phyloP scores from a whole-genome alignment of 1,140 invertebrate genomes.

The Adelges cooleyi region DNA sequence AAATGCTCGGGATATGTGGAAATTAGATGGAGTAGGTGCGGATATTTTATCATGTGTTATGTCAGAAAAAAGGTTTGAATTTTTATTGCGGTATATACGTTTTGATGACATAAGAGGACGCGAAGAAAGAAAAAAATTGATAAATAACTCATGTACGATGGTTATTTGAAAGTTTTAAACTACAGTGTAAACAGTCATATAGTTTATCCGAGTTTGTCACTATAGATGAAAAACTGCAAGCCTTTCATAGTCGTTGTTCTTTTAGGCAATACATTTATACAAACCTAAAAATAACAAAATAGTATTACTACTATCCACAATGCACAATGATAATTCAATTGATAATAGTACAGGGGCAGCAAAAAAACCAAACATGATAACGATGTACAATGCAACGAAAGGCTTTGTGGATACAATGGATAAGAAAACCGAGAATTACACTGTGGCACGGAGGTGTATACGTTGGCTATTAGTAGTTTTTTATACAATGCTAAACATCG shows the following conservation, averaged over 20 bases:
- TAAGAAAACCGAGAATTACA: constrained; percentile 33
- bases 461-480: constrained; percentile 36
- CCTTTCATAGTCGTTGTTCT: too few species aligned
- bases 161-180: constrained; percentile 33
- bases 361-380: constrained; percentile 13
- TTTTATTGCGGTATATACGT: constrained; percentile 5
- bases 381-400: constrained; percentile 33
- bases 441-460: constrained; percentile 29
- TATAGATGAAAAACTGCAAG: too few species aligned
- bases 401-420: constrained; percentile 30
- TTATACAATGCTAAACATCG: constrained; percentile 33
- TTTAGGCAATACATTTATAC: neutral
- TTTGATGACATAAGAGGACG: constrained; percentile 2
- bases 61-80: constrained; percentile 5
- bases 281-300: constrained; percentile 5
- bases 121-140: constrained; percentile 7
- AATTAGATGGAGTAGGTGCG: constrained; percentile 4
- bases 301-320: neutral
- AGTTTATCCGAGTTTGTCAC: too few species aligned
- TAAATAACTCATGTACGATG: constrained; percentile 2
- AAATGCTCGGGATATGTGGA: constrained; percentile 3
- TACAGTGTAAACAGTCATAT: too few species aligned
- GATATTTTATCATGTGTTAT: constrained; percentile 6
- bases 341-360: neutral
- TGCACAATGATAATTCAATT: constrained; percentile 12